These are phyloP conservation scores for Drosophila flavopinicola DNA, from an alignment of 2,888 invertebrate species.

Conservation along the genomic window DNA sequence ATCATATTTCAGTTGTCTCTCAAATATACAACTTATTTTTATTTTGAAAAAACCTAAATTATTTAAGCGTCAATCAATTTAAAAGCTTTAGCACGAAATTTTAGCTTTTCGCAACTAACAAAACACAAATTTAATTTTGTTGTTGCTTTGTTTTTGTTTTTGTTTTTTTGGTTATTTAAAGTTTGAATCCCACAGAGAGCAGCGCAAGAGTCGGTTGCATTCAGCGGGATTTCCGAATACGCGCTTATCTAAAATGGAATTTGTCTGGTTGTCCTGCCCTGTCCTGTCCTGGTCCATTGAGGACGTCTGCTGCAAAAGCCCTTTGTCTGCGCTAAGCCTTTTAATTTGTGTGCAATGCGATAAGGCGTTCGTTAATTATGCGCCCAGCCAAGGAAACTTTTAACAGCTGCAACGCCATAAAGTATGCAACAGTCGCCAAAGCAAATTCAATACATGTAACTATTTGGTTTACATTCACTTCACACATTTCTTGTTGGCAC, in stretches of 20 bases:
- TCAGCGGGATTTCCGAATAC: constrained; percentile 20
- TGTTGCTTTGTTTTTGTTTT: constrained; percentile 11
- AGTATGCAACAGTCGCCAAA: constrained; percentile 44
- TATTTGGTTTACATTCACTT: constrained; percentile 11
- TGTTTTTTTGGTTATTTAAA: too few relatives aligned
- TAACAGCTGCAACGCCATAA: constrained; percentile 33
- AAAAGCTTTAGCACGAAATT: neutral
- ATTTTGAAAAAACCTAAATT: too few relatives aligned
- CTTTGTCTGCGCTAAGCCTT: constrained; percentile 54
- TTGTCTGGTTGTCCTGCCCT: constrained; percentile 38
- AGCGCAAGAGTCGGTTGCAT: constrained; percentile 12
- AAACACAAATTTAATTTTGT: neutral
- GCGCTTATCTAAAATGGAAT: constrained; percentile 62
- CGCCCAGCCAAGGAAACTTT: constrained; percentile 20
- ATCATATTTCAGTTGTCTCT: too few relatives aligned
- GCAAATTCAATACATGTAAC: constrained; percentile 5
- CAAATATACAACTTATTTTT: too few relatives aligned
- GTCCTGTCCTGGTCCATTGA: constrained; percentile 63
- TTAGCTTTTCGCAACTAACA: neutral
- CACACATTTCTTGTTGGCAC: constrained; percentile 31
- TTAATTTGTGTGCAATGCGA: constrained; percentile 71
- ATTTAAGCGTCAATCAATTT: too few relatives aligned
- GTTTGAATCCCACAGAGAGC: constrained; percentile 12
- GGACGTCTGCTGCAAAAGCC: constrained; percentile 34
- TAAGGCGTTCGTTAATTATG: constrained; percentile 71